phyloP scores from a whole-genome alignment of 2,113 vertebrate species.

The Numida meleagris region DNA sequence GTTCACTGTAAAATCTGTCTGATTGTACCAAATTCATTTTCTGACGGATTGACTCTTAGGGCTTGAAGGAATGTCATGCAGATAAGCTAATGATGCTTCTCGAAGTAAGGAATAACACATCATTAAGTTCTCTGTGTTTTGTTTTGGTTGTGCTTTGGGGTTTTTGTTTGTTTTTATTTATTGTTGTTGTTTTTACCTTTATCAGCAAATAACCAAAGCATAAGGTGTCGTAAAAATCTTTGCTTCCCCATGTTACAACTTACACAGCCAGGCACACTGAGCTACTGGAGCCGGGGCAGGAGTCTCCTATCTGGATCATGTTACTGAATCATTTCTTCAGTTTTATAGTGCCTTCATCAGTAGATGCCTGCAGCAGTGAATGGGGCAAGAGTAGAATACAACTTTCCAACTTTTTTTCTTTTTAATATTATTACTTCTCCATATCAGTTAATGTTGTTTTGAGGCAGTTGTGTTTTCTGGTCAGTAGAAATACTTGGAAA shows the following conservation, averaged over 20 bases:
- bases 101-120: background rate
- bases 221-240: background rate
- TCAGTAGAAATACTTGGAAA: background rate
- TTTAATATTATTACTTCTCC: background rate
- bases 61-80: background rate
- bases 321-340: background rate
- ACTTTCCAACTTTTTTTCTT: background rate
- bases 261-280: background rate
- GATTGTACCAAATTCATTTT: background rate
- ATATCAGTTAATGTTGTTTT: background rate
- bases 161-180: background rate
- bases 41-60: background rate
- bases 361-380: background rate
- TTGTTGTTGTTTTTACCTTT: background rate
- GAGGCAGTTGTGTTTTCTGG: background rate
- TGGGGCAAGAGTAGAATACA: background rate
- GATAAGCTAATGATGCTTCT: background rate
- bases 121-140: background rate
- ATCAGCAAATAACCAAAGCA: background rate
- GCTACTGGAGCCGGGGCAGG: too few species aligned
- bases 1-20: background rate
- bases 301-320: too few species aligned
- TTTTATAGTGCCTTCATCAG: background rate
- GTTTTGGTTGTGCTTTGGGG: background rate
- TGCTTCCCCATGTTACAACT: background rate